A percentile compares a stretch with the other conserved stretches of the same genome.
Conservation (phyloP, 2,888 invertebrate genomes). For the Drosophila nigritarsus region DNA sequence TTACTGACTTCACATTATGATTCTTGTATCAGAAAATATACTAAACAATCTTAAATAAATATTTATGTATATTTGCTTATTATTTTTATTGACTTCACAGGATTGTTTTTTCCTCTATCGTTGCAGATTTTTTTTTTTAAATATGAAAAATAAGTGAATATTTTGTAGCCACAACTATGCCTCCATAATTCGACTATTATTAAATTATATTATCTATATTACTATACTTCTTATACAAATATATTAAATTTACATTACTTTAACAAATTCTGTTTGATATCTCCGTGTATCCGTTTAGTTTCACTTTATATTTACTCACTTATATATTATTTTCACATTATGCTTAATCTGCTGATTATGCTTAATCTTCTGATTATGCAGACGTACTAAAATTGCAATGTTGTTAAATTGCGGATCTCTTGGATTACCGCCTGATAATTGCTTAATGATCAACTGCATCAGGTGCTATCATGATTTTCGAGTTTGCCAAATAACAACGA, state of each 20-base stretch:
- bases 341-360: conserved; percentile 10
- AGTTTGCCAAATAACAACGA: conserved; percentile 42
- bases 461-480: conserved; percentile 69
- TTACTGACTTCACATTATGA: too few species aligned
- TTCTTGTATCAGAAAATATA: too few species aligned
- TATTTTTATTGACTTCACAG: not conserved
- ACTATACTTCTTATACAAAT: not conserved
- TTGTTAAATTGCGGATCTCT: conserved; percentile 27
- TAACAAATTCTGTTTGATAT: not conserved
- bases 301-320: not conserved
- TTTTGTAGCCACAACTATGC: not conserved
- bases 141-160: not conserved
- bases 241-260: not conserved
- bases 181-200: not conserved
- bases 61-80: not conserved
- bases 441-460: conserved; percentile 64
- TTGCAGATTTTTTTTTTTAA: not conserved
- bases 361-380: conserved; percentile 11
- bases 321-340: conserved; percentile 1
- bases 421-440: conserved; percentile 54
- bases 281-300: not conserved
- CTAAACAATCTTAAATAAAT: not conserved
- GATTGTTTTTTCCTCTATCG: not conserved
- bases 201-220: too few species aligned
- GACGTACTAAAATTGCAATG: conserved; percentile 19